Conservation (phyloP, 2,113 vertebrate species). For the Scomber colias region DNA sequence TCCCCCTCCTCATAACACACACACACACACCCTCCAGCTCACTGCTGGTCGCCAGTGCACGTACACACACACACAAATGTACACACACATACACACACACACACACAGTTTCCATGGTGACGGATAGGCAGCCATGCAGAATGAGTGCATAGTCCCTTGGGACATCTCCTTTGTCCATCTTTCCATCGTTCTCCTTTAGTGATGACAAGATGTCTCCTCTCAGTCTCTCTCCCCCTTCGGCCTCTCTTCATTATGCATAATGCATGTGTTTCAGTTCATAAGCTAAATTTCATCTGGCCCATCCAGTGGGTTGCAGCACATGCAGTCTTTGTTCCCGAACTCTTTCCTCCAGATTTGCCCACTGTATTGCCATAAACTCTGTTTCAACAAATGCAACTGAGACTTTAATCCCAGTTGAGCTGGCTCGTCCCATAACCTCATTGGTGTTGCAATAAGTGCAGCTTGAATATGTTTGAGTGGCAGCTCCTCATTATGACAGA, state of each 20-base stretch:
- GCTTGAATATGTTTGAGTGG: slow-evolving; percentile 65
- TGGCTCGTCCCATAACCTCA: slow-evolving; percentile 62
- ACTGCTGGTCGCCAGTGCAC: slow-evolving; percentile 45
- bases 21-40: slow-evolving; percentile 58
- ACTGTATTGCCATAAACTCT: slow-evolving; percentile 57
- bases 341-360: slow-evolving; percentile 68
- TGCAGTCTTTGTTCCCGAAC: slow-evolving; percentile 63
- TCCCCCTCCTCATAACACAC: slow-evolving; percentile 55
- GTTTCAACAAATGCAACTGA: slow-evolving; percentile 63
- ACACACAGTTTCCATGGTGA: slow-evolving; percentile 82
- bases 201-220: slow-evolving; percentile 81
- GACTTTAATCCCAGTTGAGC: slow-evolving; percentile 66
- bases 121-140: slow-evolving; percentile 79
- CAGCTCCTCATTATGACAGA: slow-evolving; percentile 72
- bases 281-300: slow-evolving; percentile 58
- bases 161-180: slow-evolving; percentile 85
- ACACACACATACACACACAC: slow-evolving; percentile 19
- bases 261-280: slow-evolving; percentile 71
- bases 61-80: slow-evolving; percentile 48
- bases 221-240: slow-evolving; percentile 60
- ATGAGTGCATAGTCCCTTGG: slow-evolving; percentile 80
- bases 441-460: slow-evolving; percentile 70
- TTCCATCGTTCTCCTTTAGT: slow-evolving; percentile 79
- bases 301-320: slow-evolving; percentile 62
- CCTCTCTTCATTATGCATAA: slow-evolving; percentile 72